Evolutionary conservation across 1,140 invertebrate species (phyloP), one percentile per base, ranked within the genome.

Genomic region (Euschistus heros): DNA sequence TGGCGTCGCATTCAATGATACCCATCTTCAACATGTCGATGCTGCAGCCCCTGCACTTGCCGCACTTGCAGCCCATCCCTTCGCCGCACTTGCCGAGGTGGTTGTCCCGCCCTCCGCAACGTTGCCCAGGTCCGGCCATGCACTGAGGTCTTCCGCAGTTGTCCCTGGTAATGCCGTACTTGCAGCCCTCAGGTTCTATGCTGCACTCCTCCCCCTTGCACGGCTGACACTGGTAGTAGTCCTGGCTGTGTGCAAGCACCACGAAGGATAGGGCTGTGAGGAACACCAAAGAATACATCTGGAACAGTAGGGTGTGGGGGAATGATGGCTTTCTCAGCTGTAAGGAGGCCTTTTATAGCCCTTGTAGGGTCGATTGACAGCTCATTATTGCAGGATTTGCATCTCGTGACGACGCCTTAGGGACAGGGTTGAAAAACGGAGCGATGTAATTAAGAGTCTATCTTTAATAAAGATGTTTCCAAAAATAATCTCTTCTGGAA

Each of bases 21-120:
- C 60, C 60, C 44, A 52, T 13, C 8, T 24, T 27, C 20, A 66
- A 26, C 30, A 46, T 42, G 46, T 18, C 44, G 44, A 44, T 62
- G 10, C 69, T 71, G 63, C 73, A 74, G 5, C 73, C 73, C 27
- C 55, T 61, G 64, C 71, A 73, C 44, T 63, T 63, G 17, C 70
- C 69, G 60, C 73, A 74, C 42, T 62, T 69, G 66, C 72, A 74
- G 54, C 66, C 67, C 67, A 74, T 68, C 5, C 73, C 73, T 22
- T 73, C 69, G 10, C 73, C 73, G 63, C 73, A 74, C 22, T 62
- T 64, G 10, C 70, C 71, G 18, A 68, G 62, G 47, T 69, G 62
- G 64, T 69, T 68, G 44, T 67, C 70, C 27, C 66, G 65, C 4
- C 71, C 72, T 6, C 72, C 72, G 62, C 72, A 73, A 0, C 64